These are phyloP conservation scores for Pinna nobilis DNA, from an alignment of 1,140 invertebrate genomes.

Conservation along the genomic window DNA sequence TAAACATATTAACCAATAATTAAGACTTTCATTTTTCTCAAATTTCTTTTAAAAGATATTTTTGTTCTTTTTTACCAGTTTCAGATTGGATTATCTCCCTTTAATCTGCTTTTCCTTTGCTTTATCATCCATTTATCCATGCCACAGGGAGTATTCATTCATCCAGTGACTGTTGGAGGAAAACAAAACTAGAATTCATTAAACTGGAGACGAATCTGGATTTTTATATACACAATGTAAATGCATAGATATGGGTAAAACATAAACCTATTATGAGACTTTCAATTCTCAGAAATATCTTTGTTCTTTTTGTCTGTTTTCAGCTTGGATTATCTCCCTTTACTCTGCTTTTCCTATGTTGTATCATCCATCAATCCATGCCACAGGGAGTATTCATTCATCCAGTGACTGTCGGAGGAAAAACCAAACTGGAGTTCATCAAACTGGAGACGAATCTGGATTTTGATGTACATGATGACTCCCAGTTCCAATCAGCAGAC, in stretches of 20 bases:
- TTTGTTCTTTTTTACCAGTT: no score
- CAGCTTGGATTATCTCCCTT: no score
- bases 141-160: constrained; percentile 16
- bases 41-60: no score
- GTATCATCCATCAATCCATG: background rate
- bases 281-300: no score
- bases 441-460: background rate
- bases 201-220: background rate
- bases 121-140: background rate
- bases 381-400: constrained; percentile 22
- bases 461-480: background rate
- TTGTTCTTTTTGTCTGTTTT: no score
- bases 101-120: no score
- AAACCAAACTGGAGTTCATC: constrained; percentile 4
- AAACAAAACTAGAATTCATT: constrained; percentile 5
- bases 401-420: constrained; percentile 16
- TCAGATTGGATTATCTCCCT: no score
- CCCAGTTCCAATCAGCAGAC: background rate
- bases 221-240: background rate
- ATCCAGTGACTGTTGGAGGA: constrained; percentile 16
- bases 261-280: no score
- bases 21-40: no score
- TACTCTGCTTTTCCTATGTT: no score
- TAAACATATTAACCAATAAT: no score
- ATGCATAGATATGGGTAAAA: no score